Conservation (phyloP, 2,888 invertebrate genomes). For the Galerucella calmariensis region DNA sequence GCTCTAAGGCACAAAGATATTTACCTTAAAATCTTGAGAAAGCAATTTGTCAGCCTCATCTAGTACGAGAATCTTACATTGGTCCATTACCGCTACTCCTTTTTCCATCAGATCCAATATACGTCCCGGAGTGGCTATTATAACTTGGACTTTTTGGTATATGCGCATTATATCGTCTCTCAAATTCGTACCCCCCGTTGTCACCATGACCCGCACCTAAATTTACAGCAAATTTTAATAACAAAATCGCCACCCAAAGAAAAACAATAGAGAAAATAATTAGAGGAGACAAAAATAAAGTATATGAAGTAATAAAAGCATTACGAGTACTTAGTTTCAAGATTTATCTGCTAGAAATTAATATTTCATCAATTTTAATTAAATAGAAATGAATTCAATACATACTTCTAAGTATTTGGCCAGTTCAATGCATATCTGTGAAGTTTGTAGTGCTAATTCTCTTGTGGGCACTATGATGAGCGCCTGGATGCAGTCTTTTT, state of each 20-base stretch:
- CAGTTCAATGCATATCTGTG: conserved; percentile 99
- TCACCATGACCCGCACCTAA: conserved; percentile 95
- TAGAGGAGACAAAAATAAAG: no score
- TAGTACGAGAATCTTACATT: conserved; percentile 95
- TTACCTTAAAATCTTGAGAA: conserved; percentile 88
- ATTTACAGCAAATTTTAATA: background rate
- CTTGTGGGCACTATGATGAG: conserved; percentile 98
- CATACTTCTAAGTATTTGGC: conserved; percentile 89
- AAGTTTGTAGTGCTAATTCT: conserved; percentile 98
- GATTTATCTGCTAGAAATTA: no score
- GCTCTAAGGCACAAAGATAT: background rate
- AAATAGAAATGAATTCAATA: background rate
- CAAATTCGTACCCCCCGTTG: conserved; percentile 97
- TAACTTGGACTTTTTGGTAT: conserved; percentile 98
- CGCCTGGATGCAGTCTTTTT: conserved; percentile 95
- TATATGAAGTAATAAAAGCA: no score
- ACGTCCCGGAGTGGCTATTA: conserved; percentile 99
- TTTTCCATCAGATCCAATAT: conserved; percentile 99
- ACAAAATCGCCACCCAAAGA: no score
- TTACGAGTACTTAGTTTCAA: no score
- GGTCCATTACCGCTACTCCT: conserved; percentile 81
- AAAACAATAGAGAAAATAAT: no score
- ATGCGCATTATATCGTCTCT: conserved; percentile 99
- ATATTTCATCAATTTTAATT: background rate
- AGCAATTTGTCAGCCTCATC: conserved; percentile 99